Conservation (phyloP, 2,888 invertebrate species). For the Ophion costatus region DNA sequence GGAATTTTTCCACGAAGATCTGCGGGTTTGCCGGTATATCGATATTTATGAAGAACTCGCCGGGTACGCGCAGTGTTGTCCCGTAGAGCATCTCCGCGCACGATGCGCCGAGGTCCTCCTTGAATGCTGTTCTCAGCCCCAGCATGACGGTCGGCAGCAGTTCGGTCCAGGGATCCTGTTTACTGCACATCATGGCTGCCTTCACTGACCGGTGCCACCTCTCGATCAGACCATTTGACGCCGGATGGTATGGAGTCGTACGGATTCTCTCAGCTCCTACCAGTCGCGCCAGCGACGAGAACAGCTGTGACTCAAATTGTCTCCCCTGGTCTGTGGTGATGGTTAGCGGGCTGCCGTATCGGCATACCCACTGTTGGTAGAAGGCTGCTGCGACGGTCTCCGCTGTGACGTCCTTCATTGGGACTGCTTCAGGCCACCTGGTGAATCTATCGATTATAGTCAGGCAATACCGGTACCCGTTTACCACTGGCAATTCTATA, state of each 20-base stretch:
- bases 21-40: no score
- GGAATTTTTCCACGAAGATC: no score
- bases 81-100: no score
- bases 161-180: neutral
- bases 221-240: neutral
- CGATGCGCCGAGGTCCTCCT: no score
- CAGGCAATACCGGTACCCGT: slow-evolving; percentile 74
- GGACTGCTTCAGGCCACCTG: slow-evolving; percentile 71
- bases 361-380: slow-evolving; percentile 25
- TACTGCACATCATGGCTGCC: neutral
- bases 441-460: slow-evolving; percentile 70
- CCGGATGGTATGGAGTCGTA: neutral
- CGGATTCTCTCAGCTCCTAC: neutral
- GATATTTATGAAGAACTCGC: no score
- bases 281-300: slow-evolving; percentile 59
- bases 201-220: neutral
- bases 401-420: slow-evolving; percentile 60
- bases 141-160: no score
- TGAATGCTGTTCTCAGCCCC: no score
- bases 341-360: slow-evolving; percentile 38
- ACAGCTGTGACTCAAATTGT: slow-evolving; percentile 71
- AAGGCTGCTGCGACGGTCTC: slow-evolving; percentile 31
- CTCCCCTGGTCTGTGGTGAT: slow-evolving; percentile 75
- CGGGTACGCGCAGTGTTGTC: no score
- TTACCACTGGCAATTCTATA: slow-evolving; percentile 61